phyloP scores from a whole-genome alignment of 2,113 vertebrate species.

The Stomatorhinus ivindoensis region DNA sequence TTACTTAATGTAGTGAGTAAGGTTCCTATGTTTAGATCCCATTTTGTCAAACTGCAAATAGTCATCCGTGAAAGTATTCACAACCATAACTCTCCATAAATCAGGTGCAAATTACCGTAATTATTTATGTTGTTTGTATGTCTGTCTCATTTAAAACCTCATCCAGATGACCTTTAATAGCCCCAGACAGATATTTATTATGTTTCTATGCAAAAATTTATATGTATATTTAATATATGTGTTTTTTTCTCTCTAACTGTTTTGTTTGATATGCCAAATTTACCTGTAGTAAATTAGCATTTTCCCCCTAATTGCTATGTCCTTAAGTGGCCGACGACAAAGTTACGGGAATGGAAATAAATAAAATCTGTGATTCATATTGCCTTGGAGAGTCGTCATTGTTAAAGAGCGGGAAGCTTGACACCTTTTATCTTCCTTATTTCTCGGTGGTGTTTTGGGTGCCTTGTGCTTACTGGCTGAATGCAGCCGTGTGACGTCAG shows the following conservation, averaged over 20 bases:
- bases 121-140: neutral
- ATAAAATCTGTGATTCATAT: neutral
- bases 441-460: constrained; percentile 13
- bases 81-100: neutral
- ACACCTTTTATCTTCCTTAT: constrained; percentile 29
- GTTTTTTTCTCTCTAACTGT: neutral
- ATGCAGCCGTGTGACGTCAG: neutral
- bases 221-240: neutral
- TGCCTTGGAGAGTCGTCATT: neutral
- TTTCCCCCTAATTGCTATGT: neutral
- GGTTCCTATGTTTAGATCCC: neutral
- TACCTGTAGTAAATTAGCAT: neutral
- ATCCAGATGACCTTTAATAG: constrained; percentile 24
- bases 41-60: neutral
- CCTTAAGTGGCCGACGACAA: neutral
- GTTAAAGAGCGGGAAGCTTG: constrained; percentile 26
- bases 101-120: neutral
- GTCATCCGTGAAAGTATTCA: neutral
- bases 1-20: neutral
- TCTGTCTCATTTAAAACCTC: neutral
- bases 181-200: constrained; percentile 1
- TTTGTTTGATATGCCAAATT: neutral
- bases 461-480: constrained; percentile 2
- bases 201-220: neutral
- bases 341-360: neutral